Percentiles rank a stretch among this genome's conserved stretches.
These are phyloP conservation scores for Caradrina kadenii DNA, from an alignment of 2,888 invertebrate genomes.

Conservation along the genomic window DNA sequence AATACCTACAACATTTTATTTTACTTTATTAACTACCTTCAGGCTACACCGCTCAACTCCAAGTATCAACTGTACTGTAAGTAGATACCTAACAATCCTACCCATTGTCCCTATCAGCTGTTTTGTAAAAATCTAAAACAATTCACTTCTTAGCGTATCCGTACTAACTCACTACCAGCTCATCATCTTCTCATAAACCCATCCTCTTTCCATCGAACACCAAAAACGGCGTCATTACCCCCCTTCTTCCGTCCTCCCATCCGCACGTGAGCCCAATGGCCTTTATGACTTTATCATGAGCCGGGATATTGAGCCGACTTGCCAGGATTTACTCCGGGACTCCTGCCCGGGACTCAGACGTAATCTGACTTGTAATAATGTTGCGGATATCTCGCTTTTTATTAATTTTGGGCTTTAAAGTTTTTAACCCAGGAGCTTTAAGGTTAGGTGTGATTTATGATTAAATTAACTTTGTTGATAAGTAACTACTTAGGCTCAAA, in stretches of 20 bases:
- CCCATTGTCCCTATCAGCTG: neutral
- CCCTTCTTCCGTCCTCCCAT: neutral
- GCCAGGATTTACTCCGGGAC: slow-evolving; percentile 51
- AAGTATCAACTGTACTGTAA: too few relatives aligned
- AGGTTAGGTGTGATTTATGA: slow-evolving; percentile 44
- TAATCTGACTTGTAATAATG: slow-evolving; percentile 58
- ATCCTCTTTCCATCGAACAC: slow-evolving; percentile 38
- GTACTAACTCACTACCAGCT: slow-evolving; percentile 8
- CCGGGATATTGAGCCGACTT: slow-evolving; percentile 61
- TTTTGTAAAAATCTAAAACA: neutral
- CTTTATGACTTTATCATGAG: slow-evolving; percentile 65
- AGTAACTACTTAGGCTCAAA: neutral
- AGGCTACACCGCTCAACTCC: too few relatives aligned
- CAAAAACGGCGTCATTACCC: slow-evolving; percentile 42
- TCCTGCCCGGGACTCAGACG: slow-evolving; percentile 39
- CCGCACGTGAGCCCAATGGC: slow-evolving; percentile 59
- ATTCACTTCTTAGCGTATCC: neutral
- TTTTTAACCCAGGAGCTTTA: slow-evolving; percentile 29
- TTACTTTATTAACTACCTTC: too few relatives aligned
- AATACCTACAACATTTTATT: too few relatives aligned
- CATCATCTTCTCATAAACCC: slow-evolving; percentile 38
- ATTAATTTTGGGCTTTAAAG: slow-evolving; percentile 60
- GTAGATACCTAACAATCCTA: neutral
- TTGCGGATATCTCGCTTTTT: slow-evolving; percentile 56
- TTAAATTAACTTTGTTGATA: slow-evolving; percentile 31